A percentile compares a stretch with the other conserved stretches of the same genome.
Evolutionary conservation across 2,797 vertebrate species (phyloP).

Genomic region (Champsocephalus gunnari): DNA sequence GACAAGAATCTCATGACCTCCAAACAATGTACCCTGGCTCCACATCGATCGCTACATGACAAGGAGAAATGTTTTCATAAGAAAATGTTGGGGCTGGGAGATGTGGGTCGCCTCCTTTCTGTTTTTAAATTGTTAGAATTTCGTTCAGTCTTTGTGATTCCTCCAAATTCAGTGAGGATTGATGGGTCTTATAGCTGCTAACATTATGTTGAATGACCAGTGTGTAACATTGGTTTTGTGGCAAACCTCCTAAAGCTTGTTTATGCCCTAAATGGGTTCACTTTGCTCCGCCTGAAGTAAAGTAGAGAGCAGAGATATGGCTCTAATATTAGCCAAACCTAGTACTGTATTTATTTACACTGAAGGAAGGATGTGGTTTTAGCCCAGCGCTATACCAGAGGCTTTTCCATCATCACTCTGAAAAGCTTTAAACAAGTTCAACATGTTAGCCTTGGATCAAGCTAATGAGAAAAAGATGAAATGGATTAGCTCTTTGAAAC

Average conservation of each 20-base stretch:
- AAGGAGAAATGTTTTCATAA: constrained; percentile 69
- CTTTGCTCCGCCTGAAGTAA: constrained; percentile 39
- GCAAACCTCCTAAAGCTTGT: constrained; percentile 46
- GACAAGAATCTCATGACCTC: constrained; percentile 78
- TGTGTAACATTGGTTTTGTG: constrained; percentile 7
- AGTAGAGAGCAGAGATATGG: constrained; percentile 39
- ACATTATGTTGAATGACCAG: constrained; percentile 20
- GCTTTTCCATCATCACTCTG: constrained; percentile 68
- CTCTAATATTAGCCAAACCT: constrained; percentile 69
- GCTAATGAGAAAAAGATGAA: constrained; percentile 68
- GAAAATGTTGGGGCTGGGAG: constrained; percentile 27
- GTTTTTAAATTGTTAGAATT: constrained; percentile 21
- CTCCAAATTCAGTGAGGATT: constrained; percentile 3
- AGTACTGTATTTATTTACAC: constrained; percentile 71
- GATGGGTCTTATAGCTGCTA: constrained; percentile 12
- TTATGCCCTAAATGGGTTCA: constrained; percentile 50
- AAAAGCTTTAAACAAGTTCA: constrained; percentile 77
- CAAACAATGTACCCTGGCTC: constrained; percentile 72
- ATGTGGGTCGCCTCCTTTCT: constrained; percentile 13
- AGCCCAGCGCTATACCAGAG: constrained; percentile 54
- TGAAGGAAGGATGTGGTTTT: constrained; percentile 76
- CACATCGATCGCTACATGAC: constrained; percentile 56
- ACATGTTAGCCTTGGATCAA: constrained; percentile 70
- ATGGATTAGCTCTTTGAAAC: constrained; percentile 61
- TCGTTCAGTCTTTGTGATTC: constrained; percentile 20